phyloP scores from a whole-genome alignment of 2,113 vertebrate species.

The Triplophysa tibetana region DNA sequence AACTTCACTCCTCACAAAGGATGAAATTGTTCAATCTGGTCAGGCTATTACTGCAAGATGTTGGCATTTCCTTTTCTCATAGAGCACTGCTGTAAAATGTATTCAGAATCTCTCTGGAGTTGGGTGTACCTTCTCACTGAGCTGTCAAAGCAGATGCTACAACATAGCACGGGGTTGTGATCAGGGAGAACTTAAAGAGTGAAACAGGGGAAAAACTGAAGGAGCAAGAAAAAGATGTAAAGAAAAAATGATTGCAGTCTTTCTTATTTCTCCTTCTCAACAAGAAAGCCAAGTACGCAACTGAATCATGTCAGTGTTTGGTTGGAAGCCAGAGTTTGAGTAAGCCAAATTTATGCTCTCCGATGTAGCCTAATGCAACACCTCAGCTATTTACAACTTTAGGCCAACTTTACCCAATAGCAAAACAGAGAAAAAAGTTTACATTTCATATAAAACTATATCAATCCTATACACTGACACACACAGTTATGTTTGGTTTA shows the following conservation, averaged over 20 bases:
- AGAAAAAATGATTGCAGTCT: background rate
- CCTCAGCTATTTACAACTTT: conserved; percentile 38
- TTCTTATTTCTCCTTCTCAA: conserved; percentile 35
- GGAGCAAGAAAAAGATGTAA: background rate
- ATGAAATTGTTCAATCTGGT: conserved; percentile 40
- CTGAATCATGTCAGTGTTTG: conserved; percentile 60
- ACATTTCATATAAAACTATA: too few species aligned
- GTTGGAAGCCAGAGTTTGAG: conserved; percentile 60
- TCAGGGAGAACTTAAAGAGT: background rate
- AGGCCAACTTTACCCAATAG: background rate
- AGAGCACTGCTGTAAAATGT: conserved; percentile 22
- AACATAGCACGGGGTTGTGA: background rate
- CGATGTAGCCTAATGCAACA: conserved; percentile 57
- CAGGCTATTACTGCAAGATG: conserved; percentile 40
- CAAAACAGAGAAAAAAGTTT: too few species aligned
- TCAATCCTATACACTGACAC: too few species aligned
- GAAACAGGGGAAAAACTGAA: background rate
- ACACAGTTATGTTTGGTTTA: too few species aligned
- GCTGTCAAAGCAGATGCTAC: conserved; percentile 12
- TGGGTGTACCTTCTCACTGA: conserved; percentile 9
- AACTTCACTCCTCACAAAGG: conserved; percentile 19
- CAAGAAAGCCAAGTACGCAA: conserved; percentile 49
- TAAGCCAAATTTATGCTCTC: conserved; percentile 59
- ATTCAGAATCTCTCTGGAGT: conserved; percentile 27
- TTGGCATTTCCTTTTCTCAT: conserved; percentile 45